These are phyloP conservation scores for Phaetusa simplex DNA, from an alignment of 2,113 vertebrate species.

Conservation along the genomic window DNA sequence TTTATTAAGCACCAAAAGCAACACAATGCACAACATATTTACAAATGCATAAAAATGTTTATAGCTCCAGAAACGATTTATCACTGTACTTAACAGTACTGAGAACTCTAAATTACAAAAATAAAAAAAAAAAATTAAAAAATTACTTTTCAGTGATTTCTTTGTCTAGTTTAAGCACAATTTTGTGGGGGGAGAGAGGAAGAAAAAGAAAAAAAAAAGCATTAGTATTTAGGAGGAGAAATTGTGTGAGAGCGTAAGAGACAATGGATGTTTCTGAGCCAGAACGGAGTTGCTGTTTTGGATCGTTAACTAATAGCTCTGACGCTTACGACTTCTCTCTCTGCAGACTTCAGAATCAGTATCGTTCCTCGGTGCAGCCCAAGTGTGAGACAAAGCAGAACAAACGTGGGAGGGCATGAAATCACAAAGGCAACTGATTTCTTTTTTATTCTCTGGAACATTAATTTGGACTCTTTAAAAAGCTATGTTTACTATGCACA, in stretches of 20 bases:
- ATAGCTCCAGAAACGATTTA: not conserved
- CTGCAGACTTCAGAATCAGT: not conserved
- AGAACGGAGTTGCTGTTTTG: not conserved
- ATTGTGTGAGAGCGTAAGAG: not conserved
- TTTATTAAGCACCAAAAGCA: not conserved
- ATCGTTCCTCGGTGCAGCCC: not conserved
- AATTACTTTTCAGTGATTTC: not conserved
- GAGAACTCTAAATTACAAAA: not conserved
- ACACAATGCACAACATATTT: not conserved
- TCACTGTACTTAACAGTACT: not conserved
- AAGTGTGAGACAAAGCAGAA: not conserved
- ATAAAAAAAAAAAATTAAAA: not conserved
- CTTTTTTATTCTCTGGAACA: not conserved
- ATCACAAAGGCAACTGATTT: not conserved
- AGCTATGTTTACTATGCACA: not conserved
- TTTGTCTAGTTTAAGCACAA: not conserved
- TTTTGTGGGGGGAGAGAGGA: not conserved
- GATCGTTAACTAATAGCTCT: not conserved
- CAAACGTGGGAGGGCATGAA: constrained; percentile 4
- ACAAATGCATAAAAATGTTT: not conserved
- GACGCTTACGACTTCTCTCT: not conserved
- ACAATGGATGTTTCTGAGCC: constrained; percentile 23
- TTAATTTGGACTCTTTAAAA: not conserved
- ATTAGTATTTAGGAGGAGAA: not conserved
- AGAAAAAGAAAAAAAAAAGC: not conserved